Evolutionary conservation across 92 coral and sea anemone genomes (phyloP).

Genomic region (Porites rus): DNA sequence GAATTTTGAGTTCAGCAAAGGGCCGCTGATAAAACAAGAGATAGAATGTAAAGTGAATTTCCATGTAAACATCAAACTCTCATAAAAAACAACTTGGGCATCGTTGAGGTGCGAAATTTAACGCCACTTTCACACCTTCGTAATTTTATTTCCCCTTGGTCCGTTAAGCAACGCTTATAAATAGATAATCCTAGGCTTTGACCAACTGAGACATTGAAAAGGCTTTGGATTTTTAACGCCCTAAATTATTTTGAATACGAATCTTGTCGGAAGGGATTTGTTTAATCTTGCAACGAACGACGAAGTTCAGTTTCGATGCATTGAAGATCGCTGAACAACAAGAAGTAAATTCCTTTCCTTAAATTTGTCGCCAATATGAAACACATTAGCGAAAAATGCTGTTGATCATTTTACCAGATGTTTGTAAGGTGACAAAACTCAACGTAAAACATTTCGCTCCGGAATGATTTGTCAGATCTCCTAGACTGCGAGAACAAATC

Average conservation of each 20-base stretch:
- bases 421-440: not conserved
- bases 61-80: slow-evolving; percentile 34
- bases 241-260: not conserved
- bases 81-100: not conserved
- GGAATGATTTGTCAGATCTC: not conserved
- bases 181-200: slow-evolving; percentile 18
- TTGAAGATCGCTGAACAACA: not conserved
- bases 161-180: slow-evolving; percentile 46
- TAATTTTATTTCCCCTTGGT: not conserved
- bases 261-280: not conserved
- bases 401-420: slow-evolving; percentile 42
- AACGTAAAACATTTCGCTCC: not conserved
- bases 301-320: not conserved
- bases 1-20: slow-evolving; percentile 37
- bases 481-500: not conserved
- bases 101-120: not conserved
- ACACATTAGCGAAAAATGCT: slow-evolving; percentile 21
- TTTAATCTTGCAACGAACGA: not conserved
- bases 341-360: not conserved
- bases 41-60: slow-evolving; percentile 51
- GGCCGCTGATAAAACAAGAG: slow-evolving; percentile 43
- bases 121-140: slow-evolving; percentile 2
- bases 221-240: not conserved
- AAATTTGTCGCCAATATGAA: slow-evolving; percentile 34
- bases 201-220: slow-evolving; percentile 3